Evolutionary conservation across 2,888 invertebrate species (phyloP).

Genomic region (Volucella zonaria): DNA sequence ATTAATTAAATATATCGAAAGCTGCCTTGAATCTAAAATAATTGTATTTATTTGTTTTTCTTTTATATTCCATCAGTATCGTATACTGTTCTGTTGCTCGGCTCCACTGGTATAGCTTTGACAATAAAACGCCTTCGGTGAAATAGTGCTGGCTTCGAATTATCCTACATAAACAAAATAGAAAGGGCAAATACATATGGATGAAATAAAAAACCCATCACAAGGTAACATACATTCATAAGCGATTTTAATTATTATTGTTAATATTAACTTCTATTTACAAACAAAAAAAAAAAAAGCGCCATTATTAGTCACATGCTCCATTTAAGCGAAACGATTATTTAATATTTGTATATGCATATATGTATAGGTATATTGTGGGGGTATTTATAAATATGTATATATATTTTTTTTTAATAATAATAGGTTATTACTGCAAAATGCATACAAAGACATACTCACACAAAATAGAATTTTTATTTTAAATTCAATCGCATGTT

Average conservation of each 20-base stretch:
- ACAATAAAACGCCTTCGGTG: conserved; percentile 81
- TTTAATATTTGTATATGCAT: background rate
- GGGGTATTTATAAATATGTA: too few relatives aligned
- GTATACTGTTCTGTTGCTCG: conserved; percentile 80
- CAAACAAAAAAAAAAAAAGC: conserved; percentile 38
- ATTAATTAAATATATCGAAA: conserved; percentile 60
- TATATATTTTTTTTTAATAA: conserved; percentile 12
- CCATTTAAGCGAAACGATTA: conserved; percentile 48
- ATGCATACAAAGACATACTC: conserved; percentile 52
- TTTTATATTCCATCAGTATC: conserved; percentile 58
- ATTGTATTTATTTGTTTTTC: conserved; percentile 12
- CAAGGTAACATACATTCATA: conserved; percentile 57
- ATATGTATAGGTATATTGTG: too few relatives aligned
- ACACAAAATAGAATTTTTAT: conserved; percentile 62
- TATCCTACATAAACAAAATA: conserved; percentile 50
- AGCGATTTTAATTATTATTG: conserved; percentile 31
- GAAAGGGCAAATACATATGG: conserved; percentile 51
- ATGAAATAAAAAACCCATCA: conserved; percentile 45
- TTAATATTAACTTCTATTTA: conserved; percentile 74
- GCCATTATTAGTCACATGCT: conserved; percentile 61
- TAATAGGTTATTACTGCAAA: conserved; percentile 28
- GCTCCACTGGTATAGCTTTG: conserved; percentile 80
- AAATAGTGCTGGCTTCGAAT: conserved; percentile 57
- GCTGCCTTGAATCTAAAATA: conserved; percentile 57
- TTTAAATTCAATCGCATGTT: conserved; percentile 57